Evolutionary conservation across 2,797 vertebrate genomes (phyloP), one percentile per base, ranked within the genome.

Genomic region (Podargus strigoides): DNA sequence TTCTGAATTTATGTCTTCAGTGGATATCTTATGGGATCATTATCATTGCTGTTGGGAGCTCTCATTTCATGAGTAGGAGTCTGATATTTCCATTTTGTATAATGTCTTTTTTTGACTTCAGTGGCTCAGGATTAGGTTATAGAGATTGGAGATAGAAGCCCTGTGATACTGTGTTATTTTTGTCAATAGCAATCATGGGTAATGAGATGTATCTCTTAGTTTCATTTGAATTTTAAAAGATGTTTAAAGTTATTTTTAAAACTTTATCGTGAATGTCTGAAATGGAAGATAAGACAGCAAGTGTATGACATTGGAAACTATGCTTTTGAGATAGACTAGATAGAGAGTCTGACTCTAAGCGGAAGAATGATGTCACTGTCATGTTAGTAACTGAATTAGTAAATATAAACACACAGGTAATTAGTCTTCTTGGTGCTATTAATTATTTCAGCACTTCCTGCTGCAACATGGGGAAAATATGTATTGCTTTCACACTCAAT

Each of bases 201-300:
- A 96, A 94, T 91, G 93, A 96, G 87, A 95, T 96, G 93, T 96
- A 95, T 95, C 96, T 91, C 68, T 87, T n/a, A 1, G 23, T 89
- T 92, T 77, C 75, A 87, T 93, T 95, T 93, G 93, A 93, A 96
- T 95, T 95, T 93, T 96, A 92, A 91, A 95, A 89, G 89, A 89
- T 6, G 49, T 60, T 85, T 69, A 20, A 82, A 96, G 89, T 89
- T 95, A 92, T 95, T 96, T 95, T 93, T 95, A 83, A 94, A 63
- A 52, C 79, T 89, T 95, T 93, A 95, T 95, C 89, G 4, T 16
- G 12, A 56, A 16, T 2, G 85, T 79, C 89, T 92, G 91, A 91
- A 87, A 21, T 0, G 37, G n/a, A 55, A 87, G 95, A 96, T 96
- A 96, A 95, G 89, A 0, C 34, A 53, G 46, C 5, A 23, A 69